Evolutionary conservation across 2,797 vertebrate species (phyloP).

Genomic region (Brachyalestes nurse): DNA sequence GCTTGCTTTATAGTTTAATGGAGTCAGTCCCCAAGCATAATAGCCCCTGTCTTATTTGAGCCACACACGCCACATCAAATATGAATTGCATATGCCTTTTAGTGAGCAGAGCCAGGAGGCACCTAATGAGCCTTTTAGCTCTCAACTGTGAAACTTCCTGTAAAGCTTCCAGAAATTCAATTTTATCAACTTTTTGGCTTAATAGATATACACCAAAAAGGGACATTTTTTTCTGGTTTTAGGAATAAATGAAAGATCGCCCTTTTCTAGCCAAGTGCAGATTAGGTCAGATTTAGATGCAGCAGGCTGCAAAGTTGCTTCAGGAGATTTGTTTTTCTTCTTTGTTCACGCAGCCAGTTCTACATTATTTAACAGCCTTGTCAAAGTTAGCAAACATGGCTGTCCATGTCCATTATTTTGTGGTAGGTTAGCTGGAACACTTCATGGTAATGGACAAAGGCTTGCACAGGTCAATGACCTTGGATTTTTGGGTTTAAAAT

Average conservation of each 20-base stretch:
- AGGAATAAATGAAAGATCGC: conserved; percentile 84
- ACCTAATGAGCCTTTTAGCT: conserved; percentile 83
- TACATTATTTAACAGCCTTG: conserved; percentile 64
- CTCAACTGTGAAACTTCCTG: conserved; percentile 76
- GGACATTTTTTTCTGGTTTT: conserved; percentile 75
- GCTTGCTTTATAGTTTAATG: conserved; percentile 66
- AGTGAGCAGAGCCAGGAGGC: conserved; percentile 69
- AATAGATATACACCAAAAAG: conserved; percentile 69
- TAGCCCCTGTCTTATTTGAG: conserved; percentile 76
- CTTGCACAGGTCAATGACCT: conserved; percentile 43
- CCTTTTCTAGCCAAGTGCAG: conserved; percentile 68
- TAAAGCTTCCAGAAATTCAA: conserved; percentile 73
- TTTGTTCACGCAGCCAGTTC: conserved; percentile 56
- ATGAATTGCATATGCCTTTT: conserved; percentile 81
- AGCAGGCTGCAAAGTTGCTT: conserved; percentile 65
- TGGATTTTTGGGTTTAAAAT: not conserved
- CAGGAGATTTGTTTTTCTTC: conserved; percentile 74
- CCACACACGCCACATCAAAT: conserved; percentile 71
- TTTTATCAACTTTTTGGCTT: conserved; percentile 68
- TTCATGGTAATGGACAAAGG: conserved; percentile 56
- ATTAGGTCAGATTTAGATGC: conserved; percentile 71
- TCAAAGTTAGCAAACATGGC: conserved; percentile 68
- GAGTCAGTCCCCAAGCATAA: conserved; percentile 61
- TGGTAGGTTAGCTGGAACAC: conserved; percentile 51
- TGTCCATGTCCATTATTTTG: conserved; percentile 66